phyloP scores from a whole-genome alignment of 2,888 invertebrate genomes.

The Dendrolimus pini region DNA sequence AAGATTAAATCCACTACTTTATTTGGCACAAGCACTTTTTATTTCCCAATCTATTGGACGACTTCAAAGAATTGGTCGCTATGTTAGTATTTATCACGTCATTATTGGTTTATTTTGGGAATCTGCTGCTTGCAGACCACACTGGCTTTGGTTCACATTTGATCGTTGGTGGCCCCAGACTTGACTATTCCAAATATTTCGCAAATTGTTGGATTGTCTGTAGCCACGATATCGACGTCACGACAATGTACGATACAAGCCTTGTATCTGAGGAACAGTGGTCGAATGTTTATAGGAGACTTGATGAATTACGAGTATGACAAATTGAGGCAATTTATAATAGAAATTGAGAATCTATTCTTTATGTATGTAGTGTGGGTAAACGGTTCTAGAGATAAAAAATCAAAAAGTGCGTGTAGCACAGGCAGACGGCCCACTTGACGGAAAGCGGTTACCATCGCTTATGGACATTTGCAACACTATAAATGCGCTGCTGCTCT shows the following conservation, averaged over 20 bases:
- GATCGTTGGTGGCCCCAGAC: slow-evolving; percentile 62
- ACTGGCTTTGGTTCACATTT: slow-evolving; percentile 21
- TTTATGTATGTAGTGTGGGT: no score
- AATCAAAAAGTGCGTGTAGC: no score
- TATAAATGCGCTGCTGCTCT: no score
- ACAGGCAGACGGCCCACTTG: no score
- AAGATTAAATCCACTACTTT: not conserved
- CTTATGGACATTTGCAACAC: no score
- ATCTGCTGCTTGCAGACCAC: slow-evolving; percentile 25
- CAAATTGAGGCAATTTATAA: no score
- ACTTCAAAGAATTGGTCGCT: not conserved
- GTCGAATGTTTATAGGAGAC: not conserved
- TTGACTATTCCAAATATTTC: slow-evolving; percentile 63
- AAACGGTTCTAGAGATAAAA: no score
- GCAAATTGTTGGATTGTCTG: slow-evolving; percentile 63
- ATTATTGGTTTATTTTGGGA: slow-evolving; percentile 12
- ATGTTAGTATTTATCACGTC: slow-evolving; percentile 4
- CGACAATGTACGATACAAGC: slow-evolving; percentile 1
- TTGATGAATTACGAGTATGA: not conserved
- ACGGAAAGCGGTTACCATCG: no score
- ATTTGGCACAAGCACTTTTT: not conserved
- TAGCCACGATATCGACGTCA: slow-evolving; percentile 34
- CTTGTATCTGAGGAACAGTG: not conserved
- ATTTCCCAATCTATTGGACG: not conserved
- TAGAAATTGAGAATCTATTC: no score